Conservation (phyloP, 2,888 invertebrate species). For the Callosobruchus maculatus region DNA sequence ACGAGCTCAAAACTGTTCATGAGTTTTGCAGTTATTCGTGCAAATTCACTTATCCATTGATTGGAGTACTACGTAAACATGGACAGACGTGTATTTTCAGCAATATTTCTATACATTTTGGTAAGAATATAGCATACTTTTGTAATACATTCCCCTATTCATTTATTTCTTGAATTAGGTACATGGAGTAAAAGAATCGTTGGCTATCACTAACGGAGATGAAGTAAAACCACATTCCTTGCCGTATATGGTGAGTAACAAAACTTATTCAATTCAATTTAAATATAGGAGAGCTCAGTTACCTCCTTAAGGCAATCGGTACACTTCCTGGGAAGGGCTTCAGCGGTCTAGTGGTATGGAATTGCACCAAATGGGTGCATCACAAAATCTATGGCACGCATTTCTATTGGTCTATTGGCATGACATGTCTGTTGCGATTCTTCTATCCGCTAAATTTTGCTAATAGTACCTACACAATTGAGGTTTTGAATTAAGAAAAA, state of each 20-base stretch:
- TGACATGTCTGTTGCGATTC: too few relatives aligned
- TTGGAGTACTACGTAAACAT: neutral
- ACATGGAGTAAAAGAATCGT: neutral
- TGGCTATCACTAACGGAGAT: slow-evolving; percentile 12
- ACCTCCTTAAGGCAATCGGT: too few relatives aligned
- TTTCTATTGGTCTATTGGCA: too few relatives aligned
- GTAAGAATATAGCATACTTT: neutral
- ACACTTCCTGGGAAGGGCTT: too few relatives aligned
- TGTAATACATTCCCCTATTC: neutral
- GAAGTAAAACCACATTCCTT: slow-evolving; percentile 29
- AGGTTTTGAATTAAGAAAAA: too few relatives aligned
- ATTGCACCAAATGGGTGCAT: too few relatives aligned
- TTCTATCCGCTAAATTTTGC: too few relatives aligned
- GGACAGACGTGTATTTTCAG: neutral
- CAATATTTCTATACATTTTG: neutral
- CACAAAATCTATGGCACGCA: too few relatives aligned
- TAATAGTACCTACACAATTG: too few relatives aligned
- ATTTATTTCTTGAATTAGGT: neutral
- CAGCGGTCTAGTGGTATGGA: too few relatives aligned
- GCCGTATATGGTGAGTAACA: slow-evolving; percentile 31
- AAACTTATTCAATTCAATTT: too few relatives aligned
- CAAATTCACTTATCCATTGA: neutral
- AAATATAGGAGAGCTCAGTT: too few relatives aligned
- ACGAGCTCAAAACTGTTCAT: neutral
- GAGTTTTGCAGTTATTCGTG: neutral